Evolutionary conservation across 2,113 vertebrate species (phyloP), one percentile per base, ranked within the genome.

Genomic region (Petroica traversi): DNA sequence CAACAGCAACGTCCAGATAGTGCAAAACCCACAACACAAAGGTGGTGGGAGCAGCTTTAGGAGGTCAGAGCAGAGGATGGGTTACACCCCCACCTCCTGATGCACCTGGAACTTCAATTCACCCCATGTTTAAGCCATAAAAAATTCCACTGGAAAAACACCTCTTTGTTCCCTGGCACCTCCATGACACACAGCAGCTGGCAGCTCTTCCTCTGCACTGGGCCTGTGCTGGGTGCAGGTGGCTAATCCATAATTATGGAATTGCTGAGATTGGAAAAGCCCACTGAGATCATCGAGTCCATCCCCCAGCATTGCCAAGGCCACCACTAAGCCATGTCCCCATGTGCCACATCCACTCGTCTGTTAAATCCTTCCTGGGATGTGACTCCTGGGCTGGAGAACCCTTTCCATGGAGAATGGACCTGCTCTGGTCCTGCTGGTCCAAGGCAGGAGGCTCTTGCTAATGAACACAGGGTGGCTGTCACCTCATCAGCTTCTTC

Each of bases 1-100:
- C 51, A 22, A 19, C 52, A 68, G 43, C 38, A 51, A 40, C 34
- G 4, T 8, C 36, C 36, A 18, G 41, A 48, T 6, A 1, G 0
- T 7, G 59, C 51, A 66, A 31, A 68, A 14, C 33, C 43, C 88
- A 41, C 64, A 19, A 2, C 26, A 20, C 1, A 4, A 34, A n/a
- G 2, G 1, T 0, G 13, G 43, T 7, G 62, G 46, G 52, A 14
- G 34, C 38, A 33, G 88, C 13, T 8, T 25, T 4, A 29, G 7
- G 69, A 29, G n/a, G 4, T 3, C 31, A 6, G 12, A 48, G 72
- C 20, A 45, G 40, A n/a, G n/a, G 55, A 29, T 9, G 77, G 61
- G 12, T 18, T 7, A 28, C 4, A 8, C 1, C 14, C 26, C 28
- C 29, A 23, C 11, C 46, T 73, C 78, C 11, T 8, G 29, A 45